These are phyloP conservation scores for Conger conger DNA, from an alignment of 2,113 vertebrate genomes.

Conservation along the genomic window DNA sequence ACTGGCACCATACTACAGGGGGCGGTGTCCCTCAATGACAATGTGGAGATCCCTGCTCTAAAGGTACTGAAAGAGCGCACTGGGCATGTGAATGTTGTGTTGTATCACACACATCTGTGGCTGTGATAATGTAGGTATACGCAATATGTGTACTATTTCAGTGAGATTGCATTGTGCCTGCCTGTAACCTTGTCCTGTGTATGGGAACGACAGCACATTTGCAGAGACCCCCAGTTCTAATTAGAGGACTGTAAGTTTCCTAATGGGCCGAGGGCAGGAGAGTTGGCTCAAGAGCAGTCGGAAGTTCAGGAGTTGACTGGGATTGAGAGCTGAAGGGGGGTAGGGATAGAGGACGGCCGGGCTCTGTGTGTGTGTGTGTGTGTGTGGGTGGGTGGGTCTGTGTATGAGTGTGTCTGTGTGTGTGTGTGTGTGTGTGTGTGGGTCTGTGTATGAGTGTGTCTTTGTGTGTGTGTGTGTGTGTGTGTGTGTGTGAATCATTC, in stretches of 20 bases:
- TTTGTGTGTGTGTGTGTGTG: conserved; percentile 23
- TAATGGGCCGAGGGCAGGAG: conserved; percentile 24
- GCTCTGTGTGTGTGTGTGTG: conserved; percentile 55
- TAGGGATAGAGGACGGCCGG: conserved; percentile 67
- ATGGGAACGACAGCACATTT: background rate
- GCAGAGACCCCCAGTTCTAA: conserved; percentile 25
- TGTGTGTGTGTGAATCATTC: conserved; percentile 13
- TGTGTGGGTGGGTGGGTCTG: conserved; percentile 42
- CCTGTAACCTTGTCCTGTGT: background rate
- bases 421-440: conserved; percentile 8
- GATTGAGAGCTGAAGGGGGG: conserved; percentile 49
- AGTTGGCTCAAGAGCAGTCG: conserved; percentile 44
- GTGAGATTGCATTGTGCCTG: background rate
- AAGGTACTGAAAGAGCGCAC: conserved; percentile 70
- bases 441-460: conserved; percentile 39
- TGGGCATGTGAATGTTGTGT: background rate
- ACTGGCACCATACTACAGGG: conserved; percentile 96
- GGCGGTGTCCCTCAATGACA: conserved; percentile 60
- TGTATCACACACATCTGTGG: background rate
- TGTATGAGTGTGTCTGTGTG: conserved; percentile 19
- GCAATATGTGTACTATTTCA: background rate
- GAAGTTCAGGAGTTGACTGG: conserved; percentile 67
- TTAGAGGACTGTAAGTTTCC: conserved; percentile 30
- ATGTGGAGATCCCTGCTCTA: conserved; percentile 71
- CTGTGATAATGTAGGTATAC: background rate